Evolutionary conservation across 2,113 vertebrate species (phyloP), one percentile per base, ranked within the genome.

Genomic region (Etheostoma spectabile): DNA sequence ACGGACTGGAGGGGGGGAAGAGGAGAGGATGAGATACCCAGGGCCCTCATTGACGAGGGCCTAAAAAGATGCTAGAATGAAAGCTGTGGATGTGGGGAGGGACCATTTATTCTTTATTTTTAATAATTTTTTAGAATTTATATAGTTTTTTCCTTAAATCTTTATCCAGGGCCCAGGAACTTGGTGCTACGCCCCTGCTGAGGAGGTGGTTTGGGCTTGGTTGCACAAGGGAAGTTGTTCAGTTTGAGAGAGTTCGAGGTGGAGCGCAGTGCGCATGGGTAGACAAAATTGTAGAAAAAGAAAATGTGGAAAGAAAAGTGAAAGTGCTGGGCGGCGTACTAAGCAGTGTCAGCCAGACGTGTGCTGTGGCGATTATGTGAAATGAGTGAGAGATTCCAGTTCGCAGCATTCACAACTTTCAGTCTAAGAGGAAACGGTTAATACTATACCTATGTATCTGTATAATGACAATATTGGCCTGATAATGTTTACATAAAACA

Each of bases 401-500:
- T 79, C 77, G 77, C 88, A 79, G 88, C 74, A 69, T 65, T 86
- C 42, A 42, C 18, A 80, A 79, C 59, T 56, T 61, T 83, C 70
- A 49, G 35, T 13, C 53, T 30, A 65, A 80, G 64, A 63, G 68
- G n/a, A 70, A 85, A 80, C 48, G 75, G 56, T 87, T 85, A 79
- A 70, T 89, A 80, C 72, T 88, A 18, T 62, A 79, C 8, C 46
- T 80, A 76, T 83, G 78, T 88, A 72, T 84, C 61, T 82, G n/a
- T n/a, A n/a, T 80, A 21, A 75, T 4, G 74, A 91, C 70, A 61
- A 91, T 88, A 88, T 84, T 75, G 85, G 93, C 93, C 94, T 95
- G n/a, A n/a, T 95, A 95, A 93, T 92, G 92, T 94, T 94, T 93
- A 92, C 93, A 94, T 88, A 72, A 46, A 42, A 45, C 35, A 85